These are phyloP conservation scores for Smutsia temminckii DNA, from an alignment of 2,797 vertebrate species.

Conservation along the genomic window DNA sequence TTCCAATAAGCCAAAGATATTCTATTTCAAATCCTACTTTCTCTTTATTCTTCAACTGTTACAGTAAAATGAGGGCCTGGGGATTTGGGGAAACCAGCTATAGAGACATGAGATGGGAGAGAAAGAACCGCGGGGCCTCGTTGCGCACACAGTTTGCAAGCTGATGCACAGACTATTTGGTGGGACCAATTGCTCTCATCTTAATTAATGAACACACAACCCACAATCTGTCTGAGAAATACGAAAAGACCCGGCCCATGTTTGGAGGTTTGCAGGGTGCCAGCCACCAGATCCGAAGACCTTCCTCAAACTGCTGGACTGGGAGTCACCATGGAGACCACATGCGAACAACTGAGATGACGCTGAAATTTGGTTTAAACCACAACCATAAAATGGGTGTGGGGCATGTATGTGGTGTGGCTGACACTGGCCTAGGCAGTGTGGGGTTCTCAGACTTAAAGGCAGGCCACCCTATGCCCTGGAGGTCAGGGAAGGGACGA, in stretches of 20 bases:
- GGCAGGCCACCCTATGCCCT: neutral
- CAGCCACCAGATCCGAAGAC: conserved; percentile 65
- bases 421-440: neutral
- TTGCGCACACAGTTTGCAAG: conserved; percentile 71
- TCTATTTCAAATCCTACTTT: conserved; percentile 40
- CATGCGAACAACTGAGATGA: neutral
- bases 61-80: conserved; percentile 31
- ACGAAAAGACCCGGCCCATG: conserved; percentile 67
- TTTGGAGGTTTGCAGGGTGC: conserved; percentile 51
- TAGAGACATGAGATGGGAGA: conserved; percentile 68
- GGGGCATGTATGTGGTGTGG: neutral
- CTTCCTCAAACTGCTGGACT: conserved; percentile 45
- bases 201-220: conserved; percentile 73
- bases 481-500: neutral
- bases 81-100: conserved; percentile 52
- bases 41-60: conserved; percentile 58
- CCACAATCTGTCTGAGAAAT: conserved; percentile 78
- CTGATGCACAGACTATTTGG: conserved; percentile 76
- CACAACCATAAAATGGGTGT: neutral
- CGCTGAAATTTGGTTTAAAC: neutral
- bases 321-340: conserved; percentile 49
- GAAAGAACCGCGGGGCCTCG: conserved; percentile 50
- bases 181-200: conserved; percentile 74
- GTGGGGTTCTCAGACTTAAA: neutral
- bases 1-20: conserved; percentile 64